A percentile compares a stretch with the other conserved stretches of the same genome.
phyloP scores from a whole-genome alignment of 2,797 vertebrate genomes.

The Pristis pectinata region DNA sequence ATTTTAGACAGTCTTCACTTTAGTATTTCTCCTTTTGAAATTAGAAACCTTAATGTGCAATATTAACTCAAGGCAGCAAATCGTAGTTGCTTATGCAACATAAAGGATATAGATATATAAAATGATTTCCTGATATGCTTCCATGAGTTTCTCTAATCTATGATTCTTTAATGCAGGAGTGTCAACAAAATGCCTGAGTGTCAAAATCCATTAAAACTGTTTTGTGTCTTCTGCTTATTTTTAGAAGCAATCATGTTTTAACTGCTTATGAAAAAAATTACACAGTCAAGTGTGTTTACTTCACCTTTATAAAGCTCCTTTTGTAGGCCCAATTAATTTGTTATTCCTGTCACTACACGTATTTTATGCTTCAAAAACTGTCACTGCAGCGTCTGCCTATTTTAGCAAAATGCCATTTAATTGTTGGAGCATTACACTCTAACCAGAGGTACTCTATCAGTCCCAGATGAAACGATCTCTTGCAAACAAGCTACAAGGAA shows the following conservation, averaged over 20 bases:
- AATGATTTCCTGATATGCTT: slow-evolving; percentile 14
- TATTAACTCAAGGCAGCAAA: neutral
- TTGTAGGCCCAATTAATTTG: slow-evolving; percentile 99
- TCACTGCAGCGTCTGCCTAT: slow-evolving; percentile 76
- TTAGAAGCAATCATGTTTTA: slow-evolving; percentile 99
- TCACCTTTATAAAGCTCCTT: slow-evolving; percentile 98
- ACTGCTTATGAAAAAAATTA: slow-evolving; percentile 98
- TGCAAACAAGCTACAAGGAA: slow-evolving; percentile 62
- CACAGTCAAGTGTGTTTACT: slow-evolving; percentile 99
- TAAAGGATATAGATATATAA: slow-evolving; percentile 28
- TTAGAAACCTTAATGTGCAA: slow-evolving; percentile 17
- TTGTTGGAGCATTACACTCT: slow-evolving; percentile 37
- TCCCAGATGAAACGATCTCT: slow-evolving; percentile 36
- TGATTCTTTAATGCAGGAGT: slow-evolving; percentile 99
- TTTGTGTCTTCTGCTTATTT: slow-evolving; percentile 99
- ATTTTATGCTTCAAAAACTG: slow-evolving; percentile 91
- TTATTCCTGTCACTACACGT: slow-evolving; percentile 99
- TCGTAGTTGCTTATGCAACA: neutral
- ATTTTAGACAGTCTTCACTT: neutral
- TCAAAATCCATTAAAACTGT: slow-evolving; percentile 99
- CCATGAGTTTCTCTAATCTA: slow-evolving; percentile 66
- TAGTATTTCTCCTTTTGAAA: neutral
- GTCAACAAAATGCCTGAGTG: slow-evolving; percentile 99
- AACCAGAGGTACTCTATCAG: slow-evolving; percentile 33
- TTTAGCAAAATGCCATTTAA: slow-evolving; percentile 48